phyloP scores from a whole-genome alignment of 2,797 vertebrate genomes.

The Eupleurogrammus muticus region DNA sequence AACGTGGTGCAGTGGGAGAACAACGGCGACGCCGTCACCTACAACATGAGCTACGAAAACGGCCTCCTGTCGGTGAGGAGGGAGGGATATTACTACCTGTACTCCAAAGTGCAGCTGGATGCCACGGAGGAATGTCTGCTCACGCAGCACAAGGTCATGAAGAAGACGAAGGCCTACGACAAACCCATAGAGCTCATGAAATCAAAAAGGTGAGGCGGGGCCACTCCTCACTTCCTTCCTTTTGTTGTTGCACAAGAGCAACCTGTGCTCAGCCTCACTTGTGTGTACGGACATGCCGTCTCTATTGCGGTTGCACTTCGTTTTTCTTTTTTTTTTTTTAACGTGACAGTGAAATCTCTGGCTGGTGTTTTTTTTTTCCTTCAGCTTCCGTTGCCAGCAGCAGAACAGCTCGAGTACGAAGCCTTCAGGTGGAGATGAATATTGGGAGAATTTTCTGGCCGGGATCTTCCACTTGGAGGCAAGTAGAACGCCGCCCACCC shows the following conservation, averaged over 20 bases:
- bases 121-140: conserved; percentile 35
- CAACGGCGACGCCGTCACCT: conserved; percentile 8
- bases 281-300: not conserved
- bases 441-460: conserved; percentile 76
- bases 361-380: conserved; percentile 23
- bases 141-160: conserved; percentile 66
- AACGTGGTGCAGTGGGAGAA: conserved; percentile 59
- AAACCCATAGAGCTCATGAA: conserved; percentile 57
- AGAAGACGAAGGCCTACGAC: conserved; percentile 50
- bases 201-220: conserved; percentile 67
- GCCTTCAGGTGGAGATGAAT: conserved; percentile 11
- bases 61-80: conserved; percentile 45
- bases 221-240: conserved; percentile 21
- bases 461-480: conserved; percentile 70
- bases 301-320: not conserved
- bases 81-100: conserved; percentile 74
- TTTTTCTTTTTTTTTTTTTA: too few relatives aligned
- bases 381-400: conserved; percentile 47
- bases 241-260: not conserved
- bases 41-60: conserved; percentile 57
- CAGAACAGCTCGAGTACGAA: not conserved
- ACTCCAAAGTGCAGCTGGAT: conserved; percentile 74
- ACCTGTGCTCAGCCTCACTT: not conserved
- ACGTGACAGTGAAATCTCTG: conserved; percentile 18
- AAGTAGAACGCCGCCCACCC: too few relatives aligned